phyloP scores from a whole-genome alignment of 92 coral and sea anemone genomes.

The Blastomussa wellsi region DNA sequence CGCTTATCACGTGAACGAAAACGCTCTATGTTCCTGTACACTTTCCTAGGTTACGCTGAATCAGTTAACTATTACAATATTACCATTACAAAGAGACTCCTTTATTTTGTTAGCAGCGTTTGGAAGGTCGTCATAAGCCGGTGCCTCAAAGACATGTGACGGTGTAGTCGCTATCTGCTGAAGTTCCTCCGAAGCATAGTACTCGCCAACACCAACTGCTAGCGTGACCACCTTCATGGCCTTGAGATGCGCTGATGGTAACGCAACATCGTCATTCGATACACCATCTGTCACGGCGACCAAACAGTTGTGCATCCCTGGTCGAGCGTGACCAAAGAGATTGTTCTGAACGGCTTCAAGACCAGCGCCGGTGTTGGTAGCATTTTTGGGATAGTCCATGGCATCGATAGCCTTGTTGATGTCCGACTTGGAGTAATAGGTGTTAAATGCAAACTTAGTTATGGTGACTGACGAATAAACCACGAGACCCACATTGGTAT shows the following conservation, averaged over 20 bases:
- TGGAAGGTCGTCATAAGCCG: neutral
- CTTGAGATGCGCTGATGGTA: conserved; percentile 40
- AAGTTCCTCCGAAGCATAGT: neutral
- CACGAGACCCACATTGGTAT: conserved; percentile 12
- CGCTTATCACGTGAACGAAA: too few species aligned
- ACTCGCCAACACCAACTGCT: conserved; percentile 41
- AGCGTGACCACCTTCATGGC: conserved; percentile 27
- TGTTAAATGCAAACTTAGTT: conserved; percentile 9
- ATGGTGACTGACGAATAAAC: conserved; percentile 8
- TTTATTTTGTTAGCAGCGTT: neutral
- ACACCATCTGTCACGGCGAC: conserved; percentile 24
- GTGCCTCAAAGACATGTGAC: conserved; percentile 8
- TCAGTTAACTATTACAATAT: neutral
- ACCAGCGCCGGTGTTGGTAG: conserved; percentile 10
- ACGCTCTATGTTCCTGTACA: neutral
- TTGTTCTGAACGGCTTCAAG: neutral
- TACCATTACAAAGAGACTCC: conserved; percentile 13
- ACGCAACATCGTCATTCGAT: conserved; percentile 24
- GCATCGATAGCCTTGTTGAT: conserved; percentile 3
- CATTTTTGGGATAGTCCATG: conserved; percentile 8
- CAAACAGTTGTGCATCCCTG: conserved; percentile 23
- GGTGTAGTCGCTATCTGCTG: neutral
- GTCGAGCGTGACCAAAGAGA: conserved; percentile 10
- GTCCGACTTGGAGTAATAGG: conserved; percentile 12
- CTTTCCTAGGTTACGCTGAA: neutral